A percentile compares a stretch with the other conserved stretches of the same genome.
Evolutionary conservation across 2,113 vertebrate species (phyloP).

Genomic region (Lycaon pictus): DNA sequence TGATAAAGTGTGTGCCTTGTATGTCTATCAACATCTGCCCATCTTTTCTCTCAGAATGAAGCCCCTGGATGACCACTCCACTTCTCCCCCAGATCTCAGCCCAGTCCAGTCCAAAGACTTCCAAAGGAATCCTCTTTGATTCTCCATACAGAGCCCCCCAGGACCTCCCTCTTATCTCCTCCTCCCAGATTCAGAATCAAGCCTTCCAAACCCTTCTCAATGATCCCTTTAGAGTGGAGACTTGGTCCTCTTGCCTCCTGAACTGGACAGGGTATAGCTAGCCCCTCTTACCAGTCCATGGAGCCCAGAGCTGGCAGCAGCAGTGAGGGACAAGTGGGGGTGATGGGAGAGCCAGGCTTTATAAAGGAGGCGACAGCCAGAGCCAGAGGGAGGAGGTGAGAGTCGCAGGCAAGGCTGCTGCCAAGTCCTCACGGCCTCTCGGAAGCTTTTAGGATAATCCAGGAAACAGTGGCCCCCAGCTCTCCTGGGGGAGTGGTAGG

Average conservation of each 20-base stretch:
- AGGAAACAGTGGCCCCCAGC: conserved; percentile 78
- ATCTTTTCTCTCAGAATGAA: neutral
- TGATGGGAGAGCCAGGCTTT: conserved; percentile 68
- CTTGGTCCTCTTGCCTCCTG: neutral
- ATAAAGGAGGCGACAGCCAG: conserved; percentile 72
- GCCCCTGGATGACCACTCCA: neutral
- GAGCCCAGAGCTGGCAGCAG: conserved; percentile 46
- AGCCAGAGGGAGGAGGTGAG: conserved; percentile 67
- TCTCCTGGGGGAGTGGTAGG: conserved; percentile 59
- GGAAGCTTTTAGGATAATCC: conserved; percentile 84
- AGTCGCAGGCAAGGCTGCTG: conserved; percentile 67
- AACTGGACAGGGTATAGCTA: neutral
- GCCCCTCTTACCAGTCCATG: conserved; percentile 81
- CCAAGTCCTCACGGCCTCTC: conserved; percentile 78
- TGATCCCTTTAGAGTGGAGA: neutral
- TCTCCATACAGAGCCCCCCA: neutral
- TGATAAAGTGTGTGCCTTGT: neutral
- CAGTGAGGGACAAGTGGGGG: neutral
- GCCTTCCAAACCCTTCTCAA: neutral
- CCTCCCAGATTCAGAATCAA: conserved; percentile 1
- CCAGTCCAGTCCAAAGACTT: neutral
- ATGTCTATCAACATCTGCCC: neutral
- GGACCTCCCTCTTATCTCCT: neutral
- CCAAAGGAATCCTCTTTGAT: neutral
- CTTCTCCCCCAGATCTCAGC: neutral